Conservation (phyloP, 2,888 invertebrate species). For the Ophion ventricosus region DNA sequence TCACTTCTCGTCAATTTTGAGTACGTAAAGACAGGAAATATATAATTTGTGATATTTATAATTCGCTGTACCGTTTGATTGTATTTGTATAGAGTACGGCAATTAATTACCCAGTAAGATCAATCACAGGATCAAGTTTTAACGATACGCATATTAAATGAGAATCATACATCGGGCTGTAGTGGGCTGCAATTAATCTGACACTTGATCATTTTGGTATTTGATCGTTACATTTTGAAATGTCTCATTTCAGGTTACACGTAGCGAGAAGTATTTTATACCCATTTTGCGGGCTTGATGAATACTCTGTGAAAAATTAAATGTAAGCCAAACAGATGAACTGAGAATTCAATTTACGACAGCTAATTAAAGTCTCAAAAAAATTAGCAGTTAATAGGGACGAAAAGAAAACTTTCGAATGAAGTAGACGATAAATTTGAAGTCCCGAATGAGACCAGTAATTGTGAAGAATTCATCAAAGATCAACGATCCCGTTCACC, state of each 20-base stretch:
- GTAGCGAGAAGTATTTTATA: background rate
- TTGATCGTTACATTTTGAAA: background rate
- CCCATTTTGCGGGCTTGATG: background rate
- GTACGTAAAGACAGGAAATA: too few relatives aligned
- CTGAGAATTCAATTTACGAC: constrained; percentile 31
- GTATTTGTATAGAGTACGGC: too few relatives aligned
- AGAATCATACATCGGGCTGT: too few relatives aligned
- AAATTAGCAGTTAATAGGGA: constrained; percentile 32
- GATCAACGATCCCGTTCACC: constrained; percentile 45
- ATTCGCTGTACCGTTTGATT: too few relatives aligned
- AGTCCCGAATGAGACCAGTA: background rate
- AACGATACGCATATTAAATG: too few relatives aligned
- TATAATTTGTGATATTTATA: too few relatives aligned
- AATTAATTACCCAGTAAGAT: too few relatives aligned
- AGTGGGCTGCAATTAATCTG: background rate
- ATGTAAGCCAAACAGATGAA: constrained; percentile 33
- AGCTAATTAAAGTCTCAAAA: constrained; percentile 21
- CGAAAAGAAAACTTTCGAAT: constrained; percentile 12
- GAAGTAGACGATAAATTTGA: background rate
- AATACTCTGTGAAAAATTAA: background rate
- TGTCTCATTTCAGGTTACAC: background rate
- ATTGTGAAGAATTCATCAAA: constrained; percentile 60
- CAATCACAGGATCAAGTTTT: too few relatives aligned
- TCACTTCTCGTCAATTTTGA: too few relatives aligned
- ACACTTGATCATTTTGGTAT: background rate